Evolutionary conservation across 2,797 vertebrate species (phyloP), one percentile per base, ranked within the genome.

Genomic region (Psittacula derbiana): DNA sequence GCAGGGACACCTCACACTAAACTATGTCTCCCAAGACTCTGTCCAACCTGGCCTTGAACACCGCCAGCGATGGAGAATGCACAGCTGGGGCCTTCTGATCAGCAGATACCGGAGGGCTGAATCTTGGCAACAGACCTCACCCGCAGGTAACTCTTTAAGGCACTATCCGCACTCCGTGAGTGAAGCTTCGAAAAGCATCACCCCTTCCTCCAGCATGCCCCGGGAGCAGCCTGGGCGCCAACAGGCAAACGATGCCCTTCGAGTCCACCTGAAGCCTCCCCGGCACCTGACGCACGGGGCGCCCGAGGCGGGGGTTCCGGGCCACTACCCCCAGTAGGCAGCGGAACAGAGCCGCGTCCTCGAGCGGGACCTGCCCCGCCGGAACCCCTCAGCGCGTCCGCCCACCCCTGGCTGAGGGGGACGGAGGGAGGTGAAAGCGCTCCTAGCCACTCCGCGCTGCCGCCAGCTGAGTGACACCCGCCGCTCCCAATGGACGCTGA

Each of bases 251-350:
- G 5, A 21, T 6, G 11, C 19, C 46, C 28, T 2, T 4, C 2
- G 5, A 4, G 28, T 1, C 5, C 60, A 8, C 40, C 25, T 12
- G 14, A 17, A 25, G 23, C 11, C 11, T n/a, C 19, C 4, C 15
- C 6, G 15, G 5, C 38, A 50, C 50, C 38, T 7, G 14, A 31
- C 11, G 6, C 21, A 11, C 38, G 3, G 24, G 1, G 6, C 4
- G 23, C 1, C 43, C 6, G 3, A 2, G 4, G 11, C 10, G 2
- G 1, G 1, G 6, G 6, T 24, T 16, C 40, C 3, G 15, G 3
- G 27, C 2, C 24, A 4, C 85, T 1, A 16, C 0, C 10, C 7
- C 16, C 16, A 33, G 5, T 6, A 27, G 46, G 41, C 49, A n/a
- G 21, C 46, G 17, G 10, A 57, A 27, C 5, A 14, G 13, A 20